Evolutionary conservation across 2,888 invertebrate species (phyloP).

Genomic region (Dolomedes plantarius): DNA sequence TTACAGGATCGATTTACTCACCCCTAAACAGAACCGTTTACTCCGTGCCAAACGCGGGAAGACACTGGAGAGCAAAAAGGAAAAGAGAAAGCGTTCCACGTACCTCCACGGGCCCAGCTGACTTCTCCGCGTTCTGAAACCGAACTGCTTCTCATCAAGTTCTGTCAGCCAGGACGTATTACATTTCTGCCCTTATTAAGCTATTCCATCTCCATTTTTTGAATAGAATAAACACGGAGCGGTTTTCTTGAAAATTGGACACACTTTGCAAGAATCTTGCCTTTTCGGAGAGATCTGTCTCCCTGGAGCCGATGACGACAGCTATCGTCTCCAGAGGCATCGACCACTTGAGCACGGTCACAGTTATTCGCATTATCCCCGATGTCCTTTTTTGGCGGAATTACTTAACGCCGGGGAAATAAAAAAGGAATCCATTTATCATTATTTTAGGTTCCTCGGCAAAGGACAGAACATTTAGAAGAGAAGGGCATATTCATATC

Average conservation of each 20-base stretch:
- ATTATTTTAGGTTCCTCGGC: slow-evolving; percentile 22
- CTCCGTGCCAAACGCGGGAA: not conserved
- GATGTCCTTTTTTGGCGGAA: not conserved
- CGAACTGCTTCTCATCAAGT: not conserved
- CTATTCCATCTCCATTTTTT: not conserved
- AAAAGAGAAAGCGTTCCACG: too few relatives aligned
- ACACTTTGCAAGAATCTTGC: slow-evolving; percentile 5
- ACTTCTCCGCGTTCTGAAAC: not conserved
- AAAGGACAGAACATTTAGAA: slow-evolving; percentile 52
- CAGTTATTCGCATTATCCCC: not conserved
- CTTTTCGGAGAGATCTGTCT: not conserved
- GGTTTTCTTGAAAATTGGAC: not conserved
- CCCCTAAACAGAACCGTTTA: too few relatives aligned
- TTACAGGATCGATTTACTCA: too few relatives aligned
- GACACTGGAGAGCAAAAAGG: too few relatives aligned
- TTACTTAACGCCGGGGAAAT: not conserved
- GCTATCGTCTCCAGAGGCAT: not conserved
- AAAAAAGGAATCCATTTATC: slow-evolving; percentile 29
- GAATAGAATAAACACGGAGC: slow-evolving; percentile 5
- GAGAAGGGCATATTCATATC: slow-evolving; percentile 70
- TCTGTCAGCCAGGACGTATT: not conserved
- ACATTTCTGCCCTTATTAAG: not conserved
- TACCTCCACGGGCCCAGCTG: not conserved
- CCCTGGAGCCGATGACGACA: not conserved
- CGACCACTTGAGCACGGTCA: slow-evolving; percentile 2